Base-by-base conservation (phyloP, 2,113 vertebrate species). In the Malurus melanocephalus region DNA sequence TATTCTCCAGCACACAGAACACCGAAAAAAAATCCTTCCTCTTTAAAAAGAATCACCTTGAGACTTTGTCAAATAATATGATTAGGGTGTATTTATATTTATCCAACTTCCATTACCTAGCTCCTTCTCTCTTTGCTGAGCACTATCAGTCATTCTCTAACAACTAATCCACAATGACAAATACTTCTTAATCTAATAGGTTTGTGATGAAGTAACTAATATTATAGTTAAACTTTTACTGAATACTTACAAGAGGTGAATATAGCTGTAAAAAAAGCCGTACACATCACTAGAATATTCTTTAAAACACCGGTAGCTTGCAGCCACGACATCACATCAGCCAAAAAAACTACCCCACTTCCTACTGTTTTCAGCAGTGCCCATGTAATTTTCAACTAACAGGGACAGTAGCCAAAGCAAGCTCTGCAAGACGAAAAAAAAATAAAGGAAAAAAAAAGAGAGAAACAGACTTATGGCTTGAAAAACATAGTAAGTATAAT, bases 121-220 rank as follows among this genome's bases (percentile, higher is more conserved):
- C 43, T 88, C 87, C 79, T 48, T 77, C 88, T 52, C 88, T 75
- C 68, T 90, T 90, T 83, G 64, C 85, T 73, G 75, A 94, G 67
- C 94, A 76, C 94, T 93, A 81, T 82, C 82, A 87, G 77, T 94
- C 65, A 80, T 92, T 95, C 85, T 90, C 81, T 93, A 96, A 81
- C 85, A 90, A 56, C 66, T 92, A 89, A 95, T 52, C 87, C 92
- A 95, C 92, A 92, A 90, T 45, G 46, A 91, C 6, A 42, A 94
- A 35, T 71, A 80, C 77, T 59, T 68, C 74, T 95, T 94, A 60
- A 87, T 85, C 73, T 95, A 92, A 81, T 35, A 80, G 33, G 27
- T 80, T 92, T 94, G 79, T 33, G 33, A 42, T 90, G 55, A 87
- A 79, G 33, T 88, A 94, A 95, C 49, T 95, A 95, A 74, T 88